phyloP scores from a whole-genome alignment of 2,888 invertebrate genomes.

The Chrysopilus asiliformis region DNA sequence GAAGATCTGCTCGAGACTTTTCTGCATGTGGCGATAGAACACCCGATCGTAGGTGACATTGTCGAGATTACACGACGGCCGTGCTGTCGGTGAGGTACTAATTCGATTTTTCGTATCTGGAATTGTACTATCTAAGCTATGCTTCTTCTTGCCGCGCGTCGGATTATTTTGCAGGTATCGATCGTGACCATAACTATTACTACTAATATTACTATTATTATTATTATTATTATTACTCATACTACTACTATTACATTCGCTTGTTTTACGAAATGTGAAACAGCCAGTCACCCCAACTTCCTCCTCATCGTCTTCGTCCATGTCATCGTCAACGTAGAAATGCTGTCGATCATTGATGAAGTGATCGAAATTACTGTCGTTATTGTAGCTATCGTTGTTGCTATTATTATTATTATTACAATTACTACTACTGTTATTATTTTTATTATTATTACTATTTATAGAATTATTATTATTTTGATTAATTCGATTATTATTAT shows the following conservation, averaged over 20 bases:
- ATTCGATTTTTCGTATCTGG: conserved; percentile 16
- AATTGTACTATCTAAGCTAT: conserved; percentile 32
- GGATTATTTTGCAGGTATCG: conserved; percentile 4
- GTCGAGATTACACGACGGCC: conserved; percentile 17
- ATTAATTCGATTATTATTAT: conserved; percentile 12
- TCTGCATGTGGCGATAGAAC: conserved; percentile 29
- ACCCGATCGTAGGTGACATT: conserved; percentile 33
- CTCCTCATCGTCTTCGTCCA: conserved; percentile 22
- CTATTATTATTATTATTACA: conserved; percentile 17
- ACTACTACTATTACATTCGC: conserved; percentile 13
- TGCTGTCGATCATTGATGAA: conserved; percentile 6
- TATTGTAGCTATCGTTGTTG: conserved; percentile 6
- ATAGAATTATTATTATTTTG: conserved; percentile 15
- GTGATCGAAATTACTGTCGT: conserved; percentile 8
- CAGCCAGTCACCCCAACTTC: conserved; percentile 25
- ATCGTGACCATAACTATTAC: neutral
- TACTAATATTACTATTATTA: conserved; percentile 1
- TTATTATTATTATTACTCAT: conserved; percentile 12
- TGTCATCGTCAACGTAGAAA: conserved; percentile 13
- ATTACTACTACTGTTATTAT: conserved; percentile 14
- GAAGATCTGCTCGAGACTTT: conserved; percentile 29
- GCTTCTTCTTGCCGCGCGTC: conserved; percentile 25
- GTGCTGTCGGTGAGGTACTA: conserved; percentile 1
- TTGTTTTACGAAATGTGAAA: conserved; percentile 24
- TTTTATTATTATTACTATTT: conserved; percentile 15